Evolutionary conservation across 2,888 invertebrate genomes (phyloP), one percentile per base, ranked within the genome.

Genomic region (Polymixis lichenea): DNA sequence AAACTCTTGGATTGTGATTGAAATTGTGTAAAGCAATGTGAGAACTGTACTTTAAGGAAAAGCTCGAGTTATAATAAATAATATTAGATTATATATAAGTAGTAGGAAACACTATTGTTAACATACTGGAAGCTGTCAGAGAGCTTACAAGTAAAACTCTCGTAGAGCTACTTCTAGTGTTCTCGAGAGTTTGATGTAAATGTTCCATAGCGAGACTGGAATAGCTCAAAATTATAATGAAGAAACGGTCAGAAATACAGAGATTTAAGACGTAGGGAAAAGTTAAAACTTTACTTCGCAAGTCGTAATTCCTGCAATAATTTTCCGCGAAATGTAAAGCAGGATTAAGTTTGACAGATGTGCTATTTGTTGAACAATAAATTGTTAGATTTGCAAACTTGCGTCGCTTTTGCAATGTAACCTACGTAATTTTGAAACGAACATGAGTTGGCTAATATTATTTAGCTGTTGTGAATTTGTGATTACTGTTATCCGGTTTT

Each of bases 321-420:
- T 38, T 46, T 62, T n/a, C 55, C 25, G 51, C 62, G 38, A 66
- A 53, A 66, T 69, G n/a, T 51, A 66, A 81, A 80, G 55, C 60
- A 60, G 69, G 46, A 69, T 69, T 81, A 69, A 25, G 22, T 69
- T 76, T 69, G 75, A 76, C 69, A 80, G 69, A 69, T 81, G 55
- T 58, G 68, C 56, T 67, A 58, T 75, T 83, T 71, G 58, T 68
- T 80, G 46, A 46, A 71, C 53, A 58, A 72, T 75, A 82, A 78
- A 79, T 83, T 74, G 49, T 56, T 56, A 68, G 58, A 74, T 83
- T 82, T 83, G 83, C 68, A 74, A 78, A 62, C 66, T 43, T 32
- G 60, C 13, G 49, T 19, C 19, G 62, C 55, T 67, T 71, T 70
- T 62, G 67, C 74, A 70, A 67, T 64, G 32, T 55, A 43, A 62